Conservation (phyloP, 2,888 invertebrate species). For the Tenthredo notha region DNA sequence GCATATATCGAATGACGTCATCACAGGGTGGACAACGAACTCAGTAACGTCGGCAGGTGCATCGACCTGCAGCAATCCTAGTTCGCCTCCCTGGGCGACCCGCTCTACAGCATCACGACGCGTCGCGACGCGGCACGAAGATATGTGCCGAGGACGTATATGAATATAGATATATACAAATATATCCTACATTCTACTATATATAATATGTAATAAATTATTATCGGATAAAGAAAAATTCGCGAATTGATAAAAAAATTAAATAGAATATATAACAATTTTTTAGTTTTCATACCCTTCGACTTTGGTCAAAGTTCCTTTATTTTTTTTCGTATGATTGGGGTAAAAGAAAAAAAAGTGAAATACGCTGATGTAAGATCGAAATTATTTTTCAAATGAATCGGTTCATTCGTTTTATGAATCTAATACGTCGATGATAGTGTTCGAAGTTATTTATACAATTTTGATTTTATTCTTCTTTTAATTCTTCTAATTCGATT, state of each 20-base stretch:
- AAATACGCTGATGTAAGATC: no score
- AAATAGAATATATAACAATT: neutral
- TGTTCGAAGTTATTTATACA: neutral
- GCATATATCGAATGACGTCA: conserved; percentile 72
- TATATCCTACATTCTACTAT: neutral
- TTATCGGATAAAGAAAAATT: neutral
- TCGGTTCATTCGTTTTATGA: no score
- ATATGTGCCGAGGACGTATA: conserved; percentile 68
- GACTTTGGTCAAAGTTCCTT: no score
- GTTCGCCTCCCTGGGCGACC: conserved; percentile 22
- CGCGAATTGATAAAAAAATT: neutral
- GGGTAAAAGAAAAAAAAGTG: no score
- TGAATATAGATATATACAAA: neutral
- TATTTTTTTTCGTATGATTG: no score
- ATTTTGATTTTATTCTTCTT: neutral
- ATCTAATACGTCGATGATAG: no score
- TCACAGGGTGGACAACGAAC: conserved; percentile 74
- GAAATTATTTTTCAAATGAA: no score
- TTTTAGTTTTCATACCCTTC: no score
- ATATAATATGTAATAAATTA: no score
- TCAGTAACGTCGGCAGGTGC: conserved; percentile 65
- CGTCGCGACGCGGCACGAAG: conserved; percentile 56
- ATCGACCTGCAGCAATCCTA: conserved; percentile 68
- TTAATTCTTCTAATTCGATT: no score
- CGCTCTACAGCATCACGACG: neutral